phyloP scores from a whole-genome alignment of 2,113 vertebrate species.

The Poicephalus gulielmi region DNA sequence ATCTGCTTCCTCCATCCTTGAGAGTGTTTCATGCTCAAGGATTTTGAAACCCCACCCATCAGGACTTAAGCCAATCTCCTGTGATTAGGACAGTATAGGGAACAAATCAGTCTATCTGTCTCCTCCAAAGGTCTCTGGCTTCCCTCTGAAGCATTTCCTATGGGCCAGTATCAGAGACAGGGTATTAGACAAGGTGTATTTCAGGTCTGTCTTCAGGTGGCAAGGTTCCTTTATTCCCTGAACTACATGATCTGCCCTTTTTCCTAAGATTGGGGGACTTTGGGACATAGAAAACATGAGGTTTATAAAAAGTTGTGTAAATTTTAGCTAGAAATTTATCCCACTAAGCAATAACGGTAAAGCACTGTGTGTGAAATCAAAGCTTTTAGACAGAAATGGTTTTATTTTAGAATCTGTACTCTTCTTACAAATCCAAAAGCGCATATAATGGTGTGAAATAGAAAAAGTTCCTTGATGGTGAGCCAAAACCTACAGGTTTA shows the following conservation, averaged over 20 bases:
- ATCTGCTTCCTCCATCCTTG: neutral
- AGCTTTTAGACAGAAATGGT: neutral
- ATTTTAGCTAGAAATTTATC: neutral
- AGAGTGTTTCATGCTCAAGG: neutral
- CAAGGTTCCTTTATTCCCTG: neutral
- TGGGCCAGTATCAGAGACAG: accelerated
- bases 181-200: neutral
- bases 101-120: neutral
- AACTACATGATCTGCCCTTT: neutral
- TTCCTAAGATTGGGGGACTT: neutral
- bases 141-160: neutral
- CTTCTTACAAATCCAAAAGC: neutral
- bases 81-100: neutral
- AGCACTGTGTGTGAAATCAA: neutral
- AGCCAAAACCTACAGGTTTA: neutral
- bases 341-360: neutral
- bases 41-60: neutral
- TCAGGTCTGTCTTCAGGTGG: neutral
- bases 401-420: neutral
- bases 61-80: neutral
- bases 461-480: neutral
- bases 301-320: neutral
- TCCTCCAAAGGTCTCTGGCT: neutral
- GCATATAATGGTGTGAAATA: neutral
- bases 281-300: neutral